Percentiles rank a stretch among this genome's conserved stretches.
Evolutionary conservation across 2,797 vertebrate genomes (phyloP).

Genomic region (Todus mexicanus): DNA sequence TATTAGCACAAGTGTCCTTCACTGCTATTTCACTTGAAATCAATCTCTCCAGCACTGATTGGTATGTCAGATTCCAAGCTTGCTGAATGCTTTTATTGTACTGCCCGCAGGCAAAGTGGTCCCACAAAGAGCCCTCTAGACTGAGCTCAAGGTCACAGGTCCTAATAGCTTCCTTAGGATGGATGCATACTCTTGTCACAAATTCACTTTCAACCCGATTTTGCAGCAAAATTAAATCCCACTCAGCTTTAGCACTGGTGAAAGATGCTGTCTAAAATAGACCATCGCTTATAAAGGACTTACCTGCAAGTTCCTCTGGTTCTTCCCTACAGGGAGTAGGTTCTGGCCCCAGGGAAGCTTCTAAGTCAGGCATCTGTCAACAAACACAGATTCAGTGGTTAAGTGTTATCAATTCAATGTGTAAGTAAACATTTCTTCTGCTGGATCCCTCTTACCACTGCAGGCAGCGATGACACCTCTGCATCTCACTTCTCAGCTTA

Average conservation of each 20-base stretch:
- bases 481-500: not conserved
- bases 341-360: not conserved
- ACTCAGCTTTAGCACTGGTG: not conserved
- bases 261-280: not conserved
- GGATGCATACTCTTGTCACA: not conserved
- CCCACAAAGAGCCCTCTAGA: slow-evolving; percentile 38
- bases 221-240: not conserved
- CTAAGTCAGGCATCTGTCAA: not conserved
- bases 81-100: slow-evolving; percentile 28
- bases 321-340: not conserved
- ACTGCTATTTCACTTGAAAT: slow-evolving; percentile 42
- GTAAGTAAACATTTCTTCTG: not conserved
- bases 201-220: not conserved
- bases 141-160: slow-evolving; percentile 55
- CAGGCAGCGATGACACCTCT: not conserved
- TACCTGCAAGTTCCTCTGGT: not conserved
- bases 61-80: slow-evolving; percentile 53
- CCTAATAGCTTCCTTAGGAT: slow-evolving; percentile 29
- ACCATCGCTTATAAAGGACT: not conserved
- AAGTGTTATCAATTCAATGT: not conserved
- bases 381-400: not conserved
- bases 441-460: not conserved
- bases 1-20: slow-evolving; percentile 53
- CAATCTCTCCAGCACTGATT: slow-evolving; percentile 52
- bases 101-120: slow-evolving; percentile 32